A percentile compares a stretch with the other conserved stretches of the same genome.
Evolutionary conservation across 2,113 vertebrate genomes (phyloP).

Genomic region (Anoura caudifer): DNA sequence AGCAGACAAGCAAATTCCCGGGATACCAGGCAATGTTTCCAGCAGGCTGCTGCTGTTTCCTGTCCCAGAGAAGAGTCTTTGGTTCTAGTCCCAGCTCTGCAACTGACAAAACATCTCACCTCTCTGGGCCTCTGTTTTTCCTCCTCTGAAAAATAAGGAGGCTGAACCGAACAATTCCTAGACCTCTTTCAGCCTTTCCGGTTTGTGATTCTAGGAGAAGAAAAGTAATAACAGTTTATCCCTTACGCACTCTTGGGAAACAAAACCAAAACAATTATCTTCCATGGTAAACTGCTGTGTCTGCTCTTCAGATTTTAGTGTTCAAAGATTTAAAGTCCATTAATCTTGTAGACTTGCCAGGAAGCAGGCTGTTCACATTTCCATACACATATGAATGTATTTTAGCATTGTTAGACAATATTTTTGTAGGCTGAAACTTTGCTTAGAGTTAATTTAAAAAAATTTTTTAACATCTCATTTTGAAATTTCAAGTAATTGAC

Average conservation of each 20-base stretch:
- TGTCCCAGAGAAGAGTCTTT: neutral
- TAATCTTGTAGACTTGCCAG: neutral
- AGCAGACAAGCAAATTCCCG: conserved; percentile 41
- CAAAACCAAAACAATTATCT: neutral
- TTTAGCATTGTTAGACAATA: neutral
- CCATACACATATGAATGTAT: neutral
- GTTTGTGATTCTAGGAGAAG: neutral
- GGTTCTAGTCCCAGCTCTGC: conserved; percentile 5
- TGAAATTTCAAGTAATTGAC: conserved; percentile 36
- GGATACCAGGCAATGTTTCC: conserved; percentile 52
- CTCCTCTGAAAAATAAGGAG: neutral
- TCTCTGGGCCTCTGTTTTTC: neutral
- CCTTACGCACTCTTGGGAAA: neutral
- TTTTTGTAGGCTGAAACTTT: neutral
- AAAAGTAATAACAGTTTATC: conserved; percentile 11
- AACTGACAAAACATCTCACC: neutral
- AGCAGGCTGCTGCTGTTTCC: conserved; percentile 18
- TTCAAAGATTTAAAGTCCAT: neutral
- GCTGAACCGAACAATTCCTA: neutral
- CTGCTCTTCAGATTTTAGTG: conserved; percentile 12
- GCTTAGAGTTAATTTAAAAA: neutral
- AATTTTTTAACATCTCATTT: neutral
- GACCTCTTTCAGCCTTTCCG: neutral
- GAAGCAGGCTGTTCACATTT: neutral
- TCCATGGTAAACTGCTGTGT: neutral